A percentile compares a stretch with the other conserved stretches of the same genome.
Conservation (phyloP, 2,113 vertebrate genomes). For the Pseudorasbora parva region DNA sequence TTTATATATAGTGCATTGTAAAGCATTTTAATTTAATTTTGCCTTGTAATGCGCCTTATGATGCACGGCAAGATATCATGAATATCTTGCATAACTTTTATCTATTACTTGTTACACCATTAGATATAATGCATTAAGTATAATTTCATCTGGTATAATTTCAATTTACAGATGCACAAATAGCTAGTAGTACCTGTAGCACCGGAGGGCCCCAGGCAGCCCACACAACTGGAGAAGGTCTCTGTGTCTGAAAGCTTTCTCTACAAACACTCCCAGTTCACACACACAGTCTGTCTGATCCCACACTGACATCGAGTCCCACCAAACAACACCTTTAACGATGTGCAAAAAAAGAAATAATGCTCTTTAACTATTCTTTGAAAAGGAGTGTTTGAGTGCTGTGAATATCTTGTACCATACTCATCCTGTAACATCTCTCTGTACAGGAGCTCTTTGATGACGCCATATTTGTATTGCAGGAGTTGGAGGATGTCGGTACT, state of each 20-base stretch:
- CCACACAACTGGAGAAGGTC: conserved; percentile 69
- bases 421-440: conserved; percentile 77
- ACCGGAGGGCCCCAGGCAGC: conserved; percentile 74
- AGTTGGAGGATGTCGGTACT: conserved; percentile 68
- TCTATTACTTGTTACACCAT: background rate
- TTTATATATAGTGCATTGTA: too few relatives aligned
- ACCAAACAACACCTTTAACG: conserved; percentile 62
- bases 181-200: conserved; percentile 68
- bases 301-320: conserved; percentile 67
- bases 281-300: conserved; percentile 65
- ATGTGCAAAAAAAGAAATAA: background rate
- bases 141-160: too few relatives aligned
- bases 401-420: conserved; percentile 48
- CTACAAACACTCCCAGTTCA: conserved; percentile 63
- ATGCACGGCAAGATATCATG: background rate
- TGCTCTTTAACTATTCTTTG: background rate
- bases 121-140: background rate
- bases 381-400: background rate
- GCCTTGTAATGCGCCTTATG: too few relatives aligned
- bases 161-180: background rate
- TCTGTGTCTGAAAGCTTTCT: conserved; percentile 65
- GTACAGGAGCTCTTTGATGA: conserved; percentile 67
- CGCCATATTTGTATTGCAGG: conserved; percentile 74
- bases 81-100: background rate
- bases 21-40: too few relatives aligned